Percentiles rank a stretch among this genome's conserved stretches.
phyloP scores from a whole-genome alignment of 1,140 invertebrate genomes.

The Heterodera schachtii region DNA sequence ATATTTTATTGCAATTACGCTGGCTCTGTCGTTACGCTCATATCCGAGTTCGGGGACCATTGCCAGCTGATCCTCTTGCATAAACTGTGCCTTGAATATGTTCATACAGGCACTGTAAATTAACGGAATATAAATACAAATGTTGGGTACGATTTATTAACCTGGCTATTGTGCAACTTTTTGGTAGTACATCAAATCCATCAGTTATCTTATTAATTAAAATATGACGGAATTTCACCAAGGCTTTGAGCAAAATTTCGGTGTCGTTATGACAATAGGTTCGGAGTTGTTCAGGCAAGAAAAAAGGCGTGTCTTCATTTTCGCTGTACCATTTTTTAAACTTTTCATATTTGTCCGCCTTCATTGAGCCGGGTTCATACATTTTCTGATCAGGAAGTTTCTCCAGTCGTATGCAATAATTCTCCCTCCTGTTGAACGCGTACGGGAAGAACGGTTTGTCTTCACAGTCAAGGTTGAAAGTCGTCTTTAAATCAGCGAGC shows the following conservation, averaged over 20 bases:
- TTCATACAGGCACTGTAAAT: no score
- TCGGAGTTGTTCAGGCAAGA: background rate
- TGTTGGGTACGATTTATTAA: no score
- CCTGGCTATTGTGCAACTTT: no score
- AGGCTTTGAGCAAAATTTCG: background rate
- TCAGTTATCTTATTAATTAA: no score
- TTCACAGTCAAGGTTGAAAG: background rate
- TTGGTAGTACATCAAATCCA: no score
- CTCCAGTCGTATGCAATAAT: background rate
- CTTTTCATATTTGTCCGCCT: background rate
- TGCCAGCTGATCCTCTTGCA: no score
- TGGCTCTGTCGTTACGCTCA: no score
- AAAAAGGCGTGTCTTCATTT: background rate
- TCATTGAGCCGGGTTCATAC: slow-evolving; percentile 7
- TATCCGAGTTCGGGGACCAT: no score
- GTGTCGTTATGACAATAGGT: slow-evolving; percentile 5
- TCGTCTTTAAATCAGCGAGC: background rate
- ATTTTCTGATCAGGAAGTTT: background rate
- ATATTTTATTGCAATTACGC: no score
- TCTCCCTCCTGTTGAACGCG: background rate
- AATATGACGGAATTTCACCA: no score
- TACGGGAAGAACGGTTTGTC: background rate
- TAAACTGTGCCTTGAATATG: no score
- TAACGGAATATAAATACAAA: no score
- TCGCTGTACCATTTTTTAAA: background rate